Conservation (phyloP, 1,140 invertebrate species). For the Acromyrmex echinatior region DNA sequence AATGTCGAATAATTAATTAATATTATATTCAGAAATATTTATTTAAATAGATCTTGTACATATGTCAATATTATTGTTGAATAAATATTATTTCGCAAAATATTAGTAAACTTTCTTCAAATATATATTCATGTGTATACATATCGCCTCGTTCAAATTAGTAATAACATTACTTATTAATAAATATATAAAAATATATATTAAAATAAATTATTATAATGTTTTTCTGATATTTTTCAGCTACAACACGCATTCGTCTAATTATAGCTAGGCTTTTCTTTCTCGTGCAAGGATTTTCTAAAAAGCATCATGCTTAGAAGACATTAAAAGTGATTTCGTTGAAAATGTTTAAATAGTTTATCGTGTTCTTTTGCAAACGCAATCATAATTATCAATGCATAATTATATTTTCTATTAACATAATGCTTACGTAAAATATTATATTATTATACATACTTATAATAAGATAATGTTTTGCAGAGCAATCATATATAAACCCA, state of each 20-base stretch:
- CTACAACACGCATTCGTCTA: not conserved
- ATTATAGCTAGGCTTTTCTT: not conserved
- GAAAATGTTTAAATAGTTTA: not conserved
- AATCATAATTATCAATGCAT: conserved; percentile 46
- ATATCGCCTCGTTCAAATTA: not conserved
- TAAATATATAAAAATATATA: not conserved
- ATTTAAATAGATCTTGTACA: no score
- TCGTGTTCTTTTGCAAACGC: conserved; percentile 23
- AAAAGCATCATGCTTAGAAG: conserved; percentile 19
- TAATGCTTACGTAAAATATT: conserved; percentile 21
- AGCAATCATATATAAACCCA: not conserved
- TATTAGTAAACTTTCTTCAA: conserved; percentile 18
- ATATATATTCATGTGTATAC: not conserved
- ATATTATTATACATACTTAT: not conserved
- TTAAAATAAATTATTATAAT: not conserved
- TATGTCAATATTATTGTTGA: no score
- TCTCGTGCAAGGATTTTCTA: conserved; percentile 28
- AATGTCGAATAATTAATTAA: not conserved
- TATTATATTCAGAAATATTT: no score
- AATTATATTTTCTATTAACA: conserved; percentile 47
- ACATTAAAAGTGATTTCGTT: conserved; percentile 22
- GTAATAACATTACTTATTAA: not conserved
- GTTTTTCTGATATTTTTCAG: not conserved
- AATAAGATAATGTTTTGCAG: conserved; percentile 1
- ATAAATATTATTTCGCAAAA: not conserved